A percentile compares a stretch with the other conserved stretches of the same genome.
Evolutionary conservation across 2,888 invertebrate genomes (phyloP).

Genomic region (Apamea sordens): DNA sequence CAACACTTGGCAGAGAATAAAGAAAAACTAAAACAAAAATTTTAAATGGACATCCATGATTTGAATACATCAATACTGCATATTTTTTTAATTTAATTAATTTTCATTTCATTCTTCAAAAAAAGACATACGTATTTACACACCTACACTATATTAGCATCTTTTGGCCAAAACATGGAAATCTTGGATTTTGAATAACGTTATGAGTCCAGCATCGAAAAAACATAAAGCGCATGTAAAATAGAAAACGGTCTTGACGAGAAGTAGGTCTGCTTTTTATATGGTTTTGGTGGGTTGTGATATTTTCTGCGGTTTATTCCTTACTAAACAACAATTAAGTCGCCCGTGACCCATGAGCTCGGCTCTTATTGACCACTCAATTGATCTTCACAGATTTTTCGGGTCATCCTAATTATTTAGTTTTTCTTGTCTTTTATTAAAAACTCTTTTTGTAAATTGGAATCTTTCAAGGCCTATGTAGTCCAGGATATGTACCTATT

Average conservation of each 20-base stretch:
- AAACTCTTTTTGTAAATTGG: conserved; percentile 33
- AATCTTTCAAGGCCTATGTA: conserved; percentile 4
- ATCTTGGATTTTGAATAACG: not conserved
- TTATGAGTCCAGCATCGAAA: not conserved
- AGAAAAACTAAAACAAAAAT: not conserved
- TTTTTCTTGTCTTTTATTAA: conserved; percentile 59
- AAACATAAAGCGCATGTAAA: not conserved
- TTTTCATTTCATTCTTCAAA: too few relatives aligned
- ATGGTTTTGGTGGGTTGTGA: conserved; percentile 44
- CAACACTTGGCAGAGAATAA: too few relatives aligned
- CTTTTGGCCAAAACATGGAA: not conserved
- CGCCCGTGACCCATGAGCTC: conserved; percentile 85
- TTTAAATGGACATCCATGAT: not conserved
- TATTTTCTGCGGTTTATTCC: conserved; percentile 73
- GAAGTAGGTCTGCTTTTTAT: not conserved
- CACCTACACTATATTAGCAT: not conserved
- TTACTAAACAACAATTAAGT: conserved; percentile 80
- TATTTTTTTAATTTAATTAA: not conserved
- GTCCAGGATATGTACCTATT: conserved; percentile 1
- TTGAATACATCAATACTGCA: not conserved
- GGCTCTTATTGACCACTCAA: conserved; percentile 85
- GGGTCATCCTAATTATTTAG: conserved; percentile 71
- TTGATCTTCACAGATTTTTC: conserved; percentile 84
- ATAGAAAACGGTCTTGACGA: conserved; percentile 1
- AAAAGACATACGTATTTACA: not conserved